Evolutionary conservation across 2,113 vertebrate species (phyloP).

Genomic region (Mastomys coucha): DNA sequence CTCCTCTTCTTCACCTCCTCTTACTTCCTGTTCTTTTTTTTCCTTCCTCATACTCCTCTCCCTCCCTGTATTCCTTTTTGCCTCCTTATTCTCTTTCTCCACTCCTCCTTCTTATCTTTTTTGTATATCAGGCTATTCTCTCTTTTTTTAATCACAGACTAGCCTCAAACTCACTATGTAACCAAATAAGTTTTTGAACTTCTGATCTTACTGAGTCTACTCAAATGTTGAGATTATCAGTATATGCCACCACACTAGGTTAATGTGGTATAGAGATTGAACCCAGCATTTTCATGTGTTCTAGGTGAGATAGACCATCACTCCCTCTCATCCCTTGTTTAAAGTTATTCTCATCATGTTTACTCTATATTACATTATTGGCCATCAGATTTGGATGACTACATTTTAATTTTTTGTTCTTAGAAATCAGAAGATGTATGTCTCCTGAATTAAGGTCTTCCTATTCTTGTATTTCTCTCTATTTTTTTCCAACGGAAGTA

Average conservation of each 20-base stretch:
- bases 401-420: slow-evolving; percentile 28
- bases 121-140: background rate
- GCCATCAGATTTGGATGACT: background rate
- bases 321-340: background rate
- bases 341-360: background rate
- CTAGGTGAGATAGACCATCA: background rate
- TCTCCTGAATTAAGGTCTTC: slow-evolving; percentile 49
- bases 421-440: slow-evolving; percentile 42
- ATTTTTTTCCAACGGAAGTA: background rate
- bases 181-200: background rate
- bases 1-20: background rate
- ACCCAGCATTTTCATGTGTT: background rate
- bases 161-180: background rate
- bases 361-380: background rate
- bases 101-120: too few species aligned
- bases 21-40: too few species aligned
- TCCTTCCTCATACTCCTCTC: background rate
- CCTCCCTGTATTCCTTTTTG: background rate
- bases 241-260: background rate
- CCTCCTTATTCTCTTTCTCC: background rate
- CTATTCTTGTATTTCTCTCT: background rate
- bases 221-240: background rate
- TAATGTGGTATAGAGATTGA: background rate
- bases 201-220: background rate
- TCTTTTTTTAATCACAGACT: background rate